Percentiles rank a stretch among this genome's conserved stretches.
Evolutionary conservation across 2,797 vertebrate species (phyloP).

Genomic region (Oreochromis grahami): DNA sequence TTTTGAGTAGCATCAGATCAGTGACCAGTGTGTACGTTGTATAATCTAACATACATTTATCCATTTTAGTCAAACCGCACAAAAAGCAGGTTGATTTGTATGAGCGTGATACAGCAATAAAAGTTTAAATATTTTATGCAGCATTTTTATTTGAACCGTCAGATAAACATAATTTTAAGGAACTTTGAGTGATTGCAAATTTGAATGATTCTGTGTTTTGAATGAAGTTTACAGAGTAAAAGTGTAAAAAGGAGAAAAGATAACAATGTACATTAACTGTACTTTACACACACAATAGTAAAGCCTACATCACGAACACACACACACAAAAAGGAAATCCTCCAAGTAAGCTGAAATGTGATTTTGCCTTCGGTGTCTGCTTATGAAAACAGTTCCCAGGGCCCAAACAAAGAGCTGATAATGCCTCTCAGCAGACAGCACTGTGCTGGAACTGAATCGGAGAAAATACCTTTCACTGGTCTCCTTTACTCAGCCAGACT

Average conservation of each 20-base stretch:
- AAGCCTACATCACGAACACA: not conserved
- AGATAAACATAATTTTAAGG: not conserved
- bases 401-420: slow-evolving; percentile 24
- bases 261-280: not conserved
- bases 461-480: not conserved
- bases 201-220: accelerated
- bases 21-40: accelerated
- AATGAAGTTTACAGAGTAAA: not conserved
- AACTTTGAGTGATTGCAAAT: not conserved
- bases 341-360: not conserved
- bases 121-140: not conserved
- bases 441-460: not conserved
- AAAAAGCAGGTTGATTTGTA: not conserved
- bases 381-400: slow-evolving; percentile 10
- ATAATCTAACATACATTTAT: not conserved
- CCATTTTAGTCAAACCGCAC: not conserved
- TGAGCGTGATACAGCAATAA: not conserved
- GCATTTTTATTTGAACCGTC: not conserved
- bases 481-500: not conserved
- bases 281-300: not conserved
- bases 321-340: not conserved
- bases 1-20: not conserved
- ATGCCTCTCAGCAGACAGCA: slow-evolving; percentile 19
- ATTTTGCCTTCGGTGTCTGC: slow-evolving; percentile 6
- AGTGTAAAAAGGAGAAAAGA: not conserved